These are phyloP conservation scores for Camponotus pennsylvanicus DNA, from an alignment of 1,140 invertebrate species.

Conservation along the genomic window DNA sequence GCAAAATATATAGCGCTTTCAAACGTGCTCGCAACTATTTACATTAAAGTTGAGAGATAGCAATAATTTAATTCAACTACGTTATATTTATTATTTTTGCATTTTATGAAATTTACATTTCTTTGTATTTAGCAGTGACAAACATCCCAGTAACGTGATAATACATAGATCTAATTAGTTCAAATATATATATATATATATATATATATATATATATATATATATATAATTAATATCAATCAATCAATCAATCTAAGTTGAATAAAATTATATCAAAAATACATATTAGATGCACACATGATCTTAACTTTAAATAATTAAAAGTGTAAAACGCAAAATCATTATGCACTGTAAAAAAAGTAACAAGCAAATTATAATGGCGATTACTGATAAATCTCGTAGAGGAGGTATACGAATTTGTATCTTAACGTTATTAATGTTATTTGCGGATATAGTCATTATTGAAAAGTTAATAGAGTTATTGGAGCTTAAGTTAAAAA, in stretches of 20 bases:
- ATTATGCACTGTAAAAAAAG: background rate
- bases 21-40: constrained; percentile 29
- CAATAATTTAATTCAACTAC: constrained; percentile 5
- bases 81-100: background rate
- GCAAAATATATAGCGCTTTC: background rate
- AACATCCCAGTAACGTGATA: background rate
- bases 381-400: background rate
- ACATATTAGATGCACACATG: background rate
- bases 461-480: constrained; percentile 1
- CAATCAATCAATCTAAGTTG: background rate
- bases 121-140: background rate
- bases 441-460: background rate
- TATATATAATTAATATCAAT: background rate
- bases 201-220: background rate
- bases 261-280: background rate
- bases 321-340: background rate
- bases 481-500: constrained; percentile 11
- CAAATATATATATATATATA: no score
- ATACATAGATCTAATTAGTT: background rate
- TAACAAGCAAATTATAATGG: background rate
- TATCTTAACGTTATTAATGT: background rate
- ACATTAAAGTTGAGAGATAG: background rate
- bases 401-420: background rate
- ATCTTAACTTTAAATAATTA: background rate
- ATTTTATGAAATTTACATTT: constrained; percentile 21